Evolutionary conservation across 2,888 invertebrate species (phyloP).

Genomic region (Drosophila paracracens): DNA sequence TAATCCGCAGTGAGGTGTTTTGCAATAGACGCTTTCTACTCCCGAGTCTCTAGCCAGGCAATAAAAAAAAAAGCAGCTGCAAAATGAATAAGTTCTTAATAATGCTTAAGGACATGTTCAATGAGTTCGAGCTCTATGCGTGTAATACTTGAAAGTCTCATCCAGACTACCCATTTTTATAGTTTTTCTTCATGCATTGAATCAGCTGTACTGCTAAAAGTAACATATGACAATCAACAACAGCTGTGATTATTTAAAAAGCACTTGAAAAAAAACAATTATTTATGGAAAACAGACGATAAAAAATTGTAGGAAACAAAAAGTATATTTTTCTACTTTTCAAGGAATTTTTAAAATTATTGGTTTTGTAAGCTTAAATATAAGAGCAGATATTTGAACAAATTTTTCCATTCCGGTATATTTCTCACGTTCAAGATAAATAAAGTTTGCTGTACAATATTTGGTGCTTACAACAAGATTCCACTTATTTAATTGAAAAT

Average conservation of each 20-base stretch:
- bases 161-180: conserved; percentile 13
- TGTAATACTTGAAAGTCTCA: neutral
- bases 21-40: conserved; percentile 23
- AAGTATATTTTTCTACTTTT: neutral
- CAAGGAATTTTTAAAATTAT: neutral
- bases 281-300: neutral
- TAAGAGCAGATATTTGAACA: neutral
- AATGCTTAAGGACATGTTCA: conserved; percentile 12
- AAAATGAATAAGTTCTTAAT: neutral
- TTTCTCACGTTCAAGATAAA: neutral
- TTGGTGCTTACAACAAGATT: conserved; percentile 20
- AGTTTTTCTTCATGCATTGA: neutral
- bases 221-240: neutral
- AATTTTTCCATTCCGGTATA: neutral
- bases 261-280: neutral
- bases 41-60: neutral
- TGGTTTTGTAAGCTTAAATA: neutral
- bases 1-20: conserved; percentile 23
- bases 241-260: conserved; percentile 3
- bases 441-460: conserved; percentile 2
- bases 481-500: conserved; percentile 61
- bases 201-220: too few relatives aligned
- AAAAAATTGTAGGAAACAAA: neutral
- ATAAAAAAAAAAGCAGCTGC: neutral
- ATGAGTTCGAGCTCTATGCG: neutral